Evolutionary conservation across 1,140 invertebrate species (phyloP).

Genomic region (Paralvinella palmiformis): DNA sequence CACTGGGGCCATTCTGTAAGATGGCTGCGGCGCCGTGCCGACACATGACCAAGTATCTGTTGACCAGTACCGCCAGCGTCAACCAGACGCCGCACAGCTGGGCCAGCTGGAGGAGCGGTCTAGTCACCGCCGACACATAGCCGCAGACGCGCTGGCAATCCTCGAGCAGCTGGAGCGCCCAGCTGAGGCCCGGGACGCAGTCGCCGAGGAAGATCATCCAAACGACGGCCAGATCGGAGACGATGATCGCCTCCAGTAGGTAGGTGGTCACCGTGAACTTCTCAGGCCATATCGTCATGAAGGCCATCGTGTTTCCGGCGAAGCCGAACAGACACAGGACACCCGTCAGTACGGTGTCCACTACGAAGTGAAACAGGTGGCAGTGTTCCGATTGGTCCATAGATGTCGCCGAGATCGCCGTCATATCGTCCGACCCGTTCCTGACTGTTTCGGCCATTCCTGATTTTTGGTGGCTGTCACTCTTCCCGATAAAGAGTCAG

Average conservation of each 20-base stretch:
- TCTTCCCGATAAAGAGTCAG: too few relatives aligned
- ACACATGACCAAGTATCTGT: conserved; percentile 4
- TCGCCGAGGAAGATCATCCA: conserved; percentile 12
- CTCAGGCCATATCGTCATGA: conserved; percentile 5
- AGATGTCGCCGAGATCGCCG: conserved; percentile 14
- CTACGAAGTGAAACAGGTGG: not conserved
- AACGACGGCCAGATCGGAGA: conserved; percentile 1
- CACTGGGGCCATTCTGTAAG: not conserved
- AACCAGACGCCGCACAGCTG: conserved; percentile 9
- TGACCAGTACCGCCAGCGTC: not conserved
- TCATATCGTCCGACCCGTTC: not conserved
- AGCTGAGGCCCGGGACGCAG: conserved; percentile 1
- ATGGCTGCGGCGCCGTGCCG: not conserved
- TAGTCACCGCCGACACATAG: not conserved
- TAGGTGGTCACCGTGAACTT: not conserved
- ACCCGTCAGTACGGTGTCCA: conserved; percentile 5
- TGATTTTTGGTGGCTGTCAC: too few relatives aligned
- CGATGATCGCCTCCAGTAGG: conserved; percentile 2
- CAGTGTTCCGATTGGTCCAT: conserved; percentile 44
- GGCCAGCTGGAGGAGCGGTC: conserved; percentile 2
- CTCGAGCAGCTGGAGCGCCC: conserved; percentile 2
- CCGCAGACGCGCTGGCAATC: conserved; percentile 2
- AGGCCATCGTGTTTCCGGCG: conserved; percentile 7
- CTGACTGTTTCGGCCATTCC: not conserved
- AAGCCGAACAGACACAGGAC: conserved; percentile 7